Evolutionary conservation across 2,888 invertebrate species (phyloP).

Genomic region (Diarsia dahlii): DNA sequence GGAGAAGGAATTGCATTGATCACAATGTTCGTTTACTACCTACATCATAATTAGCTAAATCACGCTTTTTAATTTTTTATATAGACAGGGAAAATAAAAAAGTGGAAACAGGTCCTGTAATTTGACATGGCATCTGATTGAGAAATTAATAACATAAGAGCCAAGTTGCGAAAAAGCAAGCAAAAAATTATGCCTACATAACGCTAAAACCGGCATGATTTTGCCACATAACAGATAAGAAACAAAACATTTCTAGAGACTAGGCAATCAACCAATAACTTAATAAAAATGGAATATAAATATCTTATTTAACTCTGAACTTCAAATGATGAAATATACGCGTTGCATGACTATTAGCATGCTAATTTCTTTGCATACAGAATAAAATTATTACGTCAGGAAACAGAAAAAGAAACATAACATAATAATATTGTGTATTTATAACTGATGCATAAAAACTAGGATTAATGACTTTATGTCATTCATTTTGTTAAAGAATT

Average conservation of each 20-base stretch:
- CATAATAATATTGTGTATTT: slow-evolving; percentile 28
- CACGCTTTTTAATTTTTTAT: no score
- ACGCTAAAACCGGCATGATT: neutral
- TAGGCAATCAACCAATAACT: neutral
- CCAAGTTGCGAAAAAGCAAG: no score
- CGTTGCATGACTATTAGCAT: neutral
- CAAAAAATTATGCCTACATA: neutral
- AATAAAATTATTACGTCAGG: slow-evolving; percentile 28
- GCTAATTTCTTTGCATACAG: slow-evolving; percentile 34
- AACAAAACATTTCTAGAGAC: neutral
- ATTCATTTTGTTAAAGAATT: slow-evolving; percentile 5
- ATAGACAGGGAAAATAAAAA: no score
- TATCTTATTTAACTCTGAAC: neutral
- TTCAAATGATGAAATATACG: slow-evolving; percentile 27
- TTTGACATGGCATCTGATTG: neutral
- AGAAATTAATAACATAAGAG: neutral
- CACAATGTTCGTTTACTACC: no score
- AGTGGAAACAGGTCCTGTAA: no score
- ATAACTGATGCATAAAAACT: slow-evolving; percentile 37
- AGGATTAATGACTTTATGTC: slow-evolving; percentile 18
- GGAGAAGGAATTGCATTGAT: no score
- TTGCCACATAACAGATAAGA: neutral
- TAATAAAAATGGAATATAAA: neutral
- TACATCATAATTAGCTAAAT: no score
- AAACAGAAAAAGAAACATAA: slow-evolving; percentile 20